phyloP scores from a whole-genome alignment of 2,888 invertebrate genomes.

The Ochlodes sylvanus region DNA sequence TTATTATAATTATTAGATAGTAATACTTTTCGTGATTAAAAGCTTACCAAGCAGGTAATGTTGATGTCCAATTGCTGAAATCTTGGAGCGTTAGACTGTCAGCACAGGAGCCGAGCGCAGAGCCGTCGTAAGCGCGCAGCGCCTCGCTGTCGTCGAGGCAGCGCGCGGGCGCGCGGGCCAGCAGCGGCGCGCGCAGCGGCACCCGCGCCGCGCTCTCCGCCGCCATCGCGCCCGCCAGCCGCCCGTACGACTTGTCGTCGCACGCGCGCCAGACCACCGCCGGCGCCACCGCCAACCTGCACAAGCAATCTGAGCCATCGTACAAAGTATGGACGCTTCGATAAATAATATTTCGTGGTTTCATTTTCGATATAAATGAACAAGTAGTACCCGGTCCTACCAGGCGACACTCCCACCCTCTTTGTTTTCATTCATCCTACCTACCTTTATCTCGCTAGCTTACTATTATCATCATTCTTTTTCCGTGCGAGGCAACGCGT shows the following conservation, averaged over 20 bases:
- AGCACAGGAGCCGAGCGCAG: background rate
- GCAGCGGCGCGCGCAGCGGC: slow-evolving; percentile 13
- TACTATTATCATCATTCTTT: too few species aligned
- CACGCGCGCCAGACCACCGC: background rate
- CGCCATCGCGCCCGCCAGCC: background rate
- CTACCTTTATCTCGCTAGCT: too few species aligned
- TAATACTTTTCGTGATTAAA: too few species aligned
- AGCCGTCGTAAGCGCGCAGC: background rate
- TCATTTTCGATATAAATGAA: too few species aligned
- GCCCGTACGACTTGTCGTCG: background rate
- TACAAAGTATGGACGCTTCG: too few species aligned
- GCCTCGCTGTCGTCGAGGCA: background rate
- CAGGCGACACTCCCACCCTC: too few species aligned
- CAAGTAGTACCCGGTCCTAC: too few species aligned
- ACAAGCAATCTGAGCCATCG: too few species aligned
- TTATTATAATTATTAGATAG: too few species aligned
- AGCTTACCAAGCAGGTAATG: background rate
- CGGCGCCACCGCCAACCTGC: slow-evolving; percentile 15
- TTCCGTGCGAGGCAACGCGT: too few species aligned
- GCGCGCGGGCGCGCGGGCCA: background rate
- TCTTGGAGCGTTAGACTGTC: background rate
- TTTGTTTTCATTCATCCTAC: too few species aligned
- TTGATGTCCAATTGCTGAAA: background rate
- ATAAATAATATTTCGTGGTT: too few species aligned
- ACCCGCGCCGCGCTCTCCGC: background rate